Evolutionary conservation across 2,113 vertebrate genomes (phyloP).

Genomic region (Archilochus colubris): DNA sequence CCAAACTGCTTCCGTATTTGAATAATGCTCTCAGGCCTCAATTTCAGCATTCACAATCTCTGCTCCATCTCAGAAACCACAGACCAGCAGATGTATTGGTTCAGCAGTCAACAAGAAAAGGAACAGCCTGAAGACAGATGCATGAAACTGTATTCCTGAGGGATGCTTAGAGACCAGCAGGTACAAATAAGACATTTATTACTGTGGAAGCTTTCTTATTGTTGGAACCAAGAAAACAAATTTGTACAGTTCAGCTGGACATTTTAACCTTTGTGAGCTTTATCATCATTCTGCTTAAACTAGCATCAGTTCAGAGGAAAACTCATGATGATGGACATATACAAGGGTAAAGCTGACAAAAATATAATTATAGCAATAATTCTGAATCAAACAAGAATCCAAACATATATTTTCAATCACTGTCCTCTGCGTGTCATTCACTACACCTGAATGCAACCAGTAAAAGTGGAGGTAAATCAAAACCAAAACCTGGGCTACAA

Average conservation of each 20-base stretch:
- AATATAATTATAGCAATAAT: background rate
- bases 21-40: background rate
- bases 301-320: background rate
- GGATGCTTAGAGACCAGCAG: background rate
- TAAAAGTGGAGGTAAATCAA: background rate
- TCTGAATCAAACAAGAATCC: background rate
- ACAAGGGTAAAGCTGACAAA: background rate
- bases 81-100: background rate
- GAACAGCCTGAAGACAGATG: background rate
- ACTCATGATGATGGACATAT: background rate
- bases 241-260: background rate
- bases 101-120: background rate
- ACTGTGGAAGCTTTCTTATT: background rate
- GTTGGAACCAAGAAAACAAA: background rate
- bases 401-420: background rate
- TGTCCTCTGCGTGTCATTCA: background rate
- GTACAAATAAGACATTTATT: background rate
- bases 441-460: background rate
- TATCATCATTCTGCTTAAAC: background rate
- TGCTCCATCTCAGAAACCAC: background rate
- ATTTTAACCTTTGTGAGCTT: background rate
- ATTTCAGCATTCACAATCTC: background rate
- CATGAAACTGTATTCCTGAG: background rate
- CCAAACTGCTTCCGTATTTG: background rate
- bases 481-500: background rate